Evolutionary conservation across 1,140 invertebrate genomes (phyloP).

Genomic region (Drosophila leontia): DNA sequence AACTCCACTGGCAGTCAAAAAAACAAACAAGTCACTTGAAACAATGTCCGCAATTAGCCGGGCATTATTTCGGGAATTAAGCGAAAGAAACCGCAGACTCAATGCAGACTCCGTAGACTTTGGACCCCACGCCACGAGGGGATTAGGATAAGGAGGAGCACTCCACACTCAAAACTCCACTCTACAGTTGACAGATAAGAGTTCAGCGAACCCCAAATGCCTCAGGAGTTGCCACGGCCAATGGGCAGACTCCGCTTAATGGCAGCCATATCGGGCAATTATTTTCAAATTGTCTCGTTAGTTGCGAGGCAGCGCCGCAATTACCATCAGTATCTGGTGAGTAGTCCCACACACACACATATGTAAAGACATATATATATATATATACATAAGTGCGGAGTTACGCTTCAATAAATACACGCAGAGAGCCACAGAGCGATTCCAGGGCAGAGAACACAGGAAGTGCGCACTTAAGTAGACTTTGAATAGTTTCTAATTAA

Average conservation of each 20-base stretch:
- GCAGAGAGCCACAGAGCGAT: conserved; percentile 29
- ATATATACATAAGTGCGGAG: conserved; percentile 19
- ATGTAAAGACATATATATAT: background rate
- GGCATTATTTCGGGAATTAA: conserved; percentile 32
- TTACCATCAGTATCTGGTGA: conserved; percentile 57
- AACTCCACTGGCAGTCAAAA: conserved; percentile 36
- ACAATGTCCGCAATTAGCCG: conserved; percentile 57
- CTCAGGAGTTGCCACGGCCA: conserved; percentile 45
- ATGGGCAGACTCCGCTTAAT: conserved; percentile 68
- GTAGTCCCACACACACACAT: conserved; percentile 25
- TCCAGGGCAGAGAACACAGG: conserved; percentile 46
- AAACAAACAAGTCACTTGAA: conserved; percentile 41
- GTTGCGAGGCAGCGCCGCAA: conserved; percentile 69
- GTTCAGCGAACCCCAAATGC: conserved; percentile 71
- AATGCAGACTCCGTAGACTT: conserved; percentile 18
- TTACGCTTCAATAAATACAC: conserved; percentile 74
- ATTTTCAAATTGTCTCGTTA: conserved; percentile 82
- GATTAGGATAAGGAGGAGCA: conserved; percentile 12
- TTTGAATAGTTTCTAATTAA: conserved; percentile 83
- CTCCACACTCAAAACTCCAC: conserved; percentile 27
- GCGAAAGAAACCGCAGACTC: conserved; percentile 46
- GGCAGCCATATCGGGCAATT: conserved; percentile 75
- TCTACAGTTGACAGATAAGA: conserved; percentile 68
- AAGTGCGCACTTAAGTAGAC: conserved; percentile 80
- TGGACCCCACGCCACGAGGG: conserved; percentile 55